Conservation (phyloP, 2,888 invertebrate genomes). For the Ernsta delagoae region DNA sequence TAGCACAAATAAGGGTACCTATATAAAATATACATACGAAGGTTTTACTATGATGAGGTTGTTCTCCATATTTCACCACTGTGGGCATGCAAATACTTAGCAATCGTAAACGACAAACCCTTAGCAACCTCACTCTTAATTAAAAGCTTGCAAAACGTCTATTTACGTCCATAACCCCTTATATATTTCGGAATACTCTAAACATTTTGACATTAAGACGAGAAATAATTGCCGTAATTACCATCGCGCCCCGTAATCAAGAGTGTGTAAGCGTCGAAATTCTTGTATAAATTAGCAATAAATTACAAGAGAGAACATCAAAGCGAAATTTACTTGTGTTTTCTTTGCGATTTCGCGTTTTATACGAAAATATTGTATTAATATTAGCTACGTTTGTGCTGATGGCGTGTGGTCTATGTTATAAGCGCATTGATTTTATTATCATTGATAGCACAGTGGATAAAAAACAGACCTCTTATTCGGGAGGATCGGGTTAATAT, state of each 20-base stretch:
- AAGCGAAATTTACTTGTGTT: conserved; percentile 47
- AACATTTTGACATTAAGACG: conserved; percentile 23
- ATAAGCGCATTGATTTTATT: background rate
- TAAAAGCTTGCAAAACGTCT: background rate
- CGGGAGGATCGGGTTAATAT: too few relatives aligned
- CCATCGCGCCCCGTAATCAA: conserved; percentile 27
- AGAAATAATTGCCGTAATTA: conserved; percentile 35
- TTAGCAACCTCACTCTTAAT: conserved; percentile 1
- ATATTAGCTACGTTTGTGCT: conserved; percentile 21
- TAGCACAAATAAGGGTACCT: too few relatives aligned
- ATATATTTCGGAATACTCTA: conserved; percentile 28
- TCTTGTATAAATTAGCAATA: conserved; percentile 46
- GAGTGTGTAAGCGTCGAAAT: conserved; percentile 29
- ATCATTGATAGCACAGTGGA: too few relatives aligned
- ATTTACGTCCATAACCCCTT: background rate
- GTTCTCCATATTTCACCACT: too few relatives aligned
- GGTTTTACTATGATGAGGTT: too few relatives aligned
- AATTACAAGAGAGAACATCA: conserved; percentile 51
- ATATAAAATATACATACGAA: too few relatives aligned
- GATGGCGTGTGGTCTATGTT: conserved; percentile 4
- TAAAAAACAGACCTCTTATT: too few relatives aligned
- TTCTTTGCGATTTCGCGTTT: conserved; percentile 50
- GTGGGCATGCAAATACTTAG: too few relatives aligned
- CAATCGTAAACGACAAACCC: too few relatives aligned
- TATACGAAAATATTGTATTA: conserved; percentile 31